Evolutionary conservation across 2,888 invertebrate genomes (phyloP).

Genomic region (Anodontia alba): DNA sequence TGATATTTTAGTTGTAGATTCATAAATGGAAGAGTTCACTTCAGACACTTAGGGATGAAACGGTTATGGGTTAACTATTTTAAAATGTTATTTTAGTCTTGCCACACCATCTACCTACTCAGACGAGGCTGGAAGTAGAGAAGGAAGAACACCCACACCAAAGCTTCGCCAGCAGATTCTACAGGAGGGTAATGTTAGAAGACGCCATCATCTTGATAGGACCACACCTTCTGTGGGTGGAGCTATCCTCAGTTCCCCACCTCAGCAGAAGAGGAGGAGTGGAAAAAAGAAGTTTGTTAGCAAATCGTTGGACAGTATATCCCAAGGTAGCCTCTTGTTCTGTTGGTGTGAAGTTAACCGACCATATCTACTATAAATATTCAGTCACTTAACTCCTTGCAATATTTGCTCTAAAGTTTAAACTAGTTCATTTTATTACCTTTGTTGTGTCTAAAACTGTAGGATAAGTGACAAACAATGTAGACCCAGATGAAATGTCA

Average conservation of each 20-base stretch:
- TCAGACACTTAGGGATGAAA: no score
- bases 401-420: no score
- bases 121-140: conserved; percentile 23
- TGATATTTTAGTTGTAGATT: no score
- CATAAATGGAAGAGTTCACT: no score
- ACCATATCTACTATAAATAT: no score
- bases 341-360: no score
- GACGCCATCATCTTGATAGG: conserved; percentile 81
- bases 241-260: conserved; percentile 78
- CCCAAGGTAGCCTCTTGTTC: conserved; percentile 42
- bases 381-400: no score
- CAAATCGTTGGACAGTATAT: conserved; percentile 58
- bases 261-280: conserved; percentile 51
- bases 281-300: conserved; percentile 55
- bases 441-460: no score
- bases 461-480: no score
- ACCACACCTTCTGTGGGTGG: conserved; percentile 83
- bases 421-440: no score
- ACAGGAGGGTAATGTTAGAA: conserved; percentile 37
- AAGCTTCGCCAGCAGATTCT: conserved; percentile 57
- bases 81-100: conserved; percentile 4
- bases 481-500: no score
- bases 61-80: no score
- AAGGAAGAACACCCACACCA: conserved; percentile 80
- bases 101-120: conserved; percentile 36